A percentile compares a stretch with the other conserved stretches of the same genome.
phyloP scores from a whole-genome alignment of 2,888 invertebrate genomes.

The Cactoblastis cactorum region DNA sequence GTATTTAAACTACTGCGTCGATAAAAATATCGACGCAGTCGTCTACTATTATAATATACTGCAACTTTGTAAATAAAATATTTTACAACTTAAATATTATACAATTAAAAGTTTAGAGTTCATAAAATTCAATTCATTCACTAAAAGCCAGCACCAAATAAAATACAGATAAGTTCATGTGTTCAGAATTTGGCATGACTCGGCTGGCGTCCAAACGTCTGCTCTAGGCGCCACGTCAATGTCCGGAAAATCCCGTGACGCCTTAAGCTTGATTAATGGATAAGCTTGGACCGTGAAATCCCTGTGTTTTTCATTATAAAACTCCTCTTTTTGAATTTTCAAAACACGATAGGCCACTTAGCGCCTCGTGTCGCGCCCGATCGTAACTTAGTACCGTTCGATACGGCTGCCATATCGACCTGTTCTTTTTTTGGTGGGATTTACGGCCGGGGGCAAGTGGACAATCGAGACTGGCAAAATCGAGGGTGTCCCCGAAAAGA shows the following conservation, averaged over 20 bases:
- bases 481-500: slow-evolving; percentile 48
- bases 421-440: slow-evolving; percentile 71
- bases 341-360: slow-evolving; percentile 77
- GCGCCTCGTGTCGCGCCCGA: slow-evolving; percentile 59
- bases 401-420: slow-evolving; percentile 67
- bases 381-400: slow-evolving; percentile 69
- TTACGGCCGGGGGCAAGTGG: slow-evolving; percentile 54
- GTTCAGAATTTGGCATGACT: slow-evolving; percentile 16
- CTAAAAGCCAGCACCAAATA: neutral
- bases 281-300: slow-evolving; percentile 40
- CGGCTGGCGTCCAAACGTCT: slow-evolving; percentile 40
- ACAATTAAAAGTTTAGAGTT: too few species aligned
- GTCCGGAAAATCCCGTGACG: slow-evolving; percentile 44
- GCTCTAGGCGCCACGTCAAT: slow-evolving; percentile 34
- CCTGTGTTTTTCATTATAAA: slow-evolving; percentile 47
- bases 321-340: slow-evolving; percentile 59
- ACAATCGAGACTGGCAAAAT: neutral
- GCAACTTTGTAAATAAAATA: neutral
- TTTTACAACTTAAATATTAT: too few species aligned
- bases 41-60: neutral
- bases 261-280: slow-evolving; percentile 64
- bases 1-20: too few species aligned
- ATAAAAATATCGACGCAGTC: too few species aligned
- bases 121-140: neutral
- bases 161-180: neutral